Evolutionary conservation across 2,797 vertebrate species (phyloP).

Genomic region (Sphenodon punctatus): DNA sequence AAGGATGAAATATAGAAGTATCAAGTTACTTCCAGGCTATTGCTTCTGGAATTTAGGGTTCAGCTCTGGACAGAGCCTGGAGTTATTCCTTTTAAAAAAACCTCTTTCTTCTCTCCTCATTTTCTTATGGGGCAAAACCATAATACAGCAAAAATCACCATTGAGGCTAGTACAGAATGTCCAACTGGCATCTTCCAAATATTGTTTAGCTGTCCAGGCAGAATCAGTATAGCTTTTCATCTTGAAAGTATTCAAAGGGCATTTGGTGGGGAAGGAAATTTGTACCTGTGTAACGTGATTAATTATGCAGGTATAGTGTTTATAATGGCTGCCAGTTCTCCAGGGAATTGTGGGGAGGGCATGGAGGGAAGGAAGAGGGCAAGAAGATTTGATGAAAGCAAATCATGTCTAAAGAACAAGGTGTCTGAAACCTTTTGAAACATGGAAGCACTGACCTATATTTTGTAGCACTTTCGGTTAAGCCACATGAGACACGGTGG

Average conservation of each 20-base stretch:
- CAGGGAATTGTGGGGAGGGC: background rate
- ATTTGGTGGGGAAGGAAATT: constrained; percentile 15
- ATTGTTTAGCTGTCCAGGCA: constrained; percentile 1
- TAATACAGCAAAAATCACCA: background rate
- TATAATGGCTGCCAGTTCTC: background rate
- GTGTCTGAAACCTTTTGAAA: background rate
- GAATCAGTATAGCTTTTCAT: constrained; percentile 35
- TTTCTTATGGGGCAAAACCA: background rate
- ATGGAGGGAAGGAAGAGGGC: background rate
- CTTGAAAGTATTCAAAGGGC: constrained; percentile 47
- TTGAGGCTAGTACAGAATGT: constrained; percentile 4
- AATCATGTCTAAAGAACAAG: background rate
- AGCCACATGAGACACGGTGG: too few species aligned
- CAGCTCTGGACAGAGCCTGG: background rate
- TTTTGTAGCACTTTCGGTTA: too few species aligned
- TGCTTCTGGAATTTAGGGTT: background rate
- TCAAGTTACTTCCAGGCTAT: background rate
- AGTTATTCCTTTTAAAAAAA: background rate
- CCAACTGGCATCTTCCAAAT: constrained; percentile 3
- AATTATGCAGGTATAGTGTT: background rate
- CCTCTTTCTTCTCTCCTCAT: background rate
- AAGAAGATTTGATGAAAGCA: background rate
- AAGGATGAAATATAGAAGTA: background rate
- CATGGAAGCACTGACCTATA: background rate
- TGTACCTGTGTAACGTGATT: constrained; percentile 11